A percentile compares a stretch with the other conserved stretches of the same genome.
These are phyloP conservation scores for Percopsis omiscomaycus DNA, from an alignment of 2,797 vertebrate species.

Conservation along the genomic window DNA sequence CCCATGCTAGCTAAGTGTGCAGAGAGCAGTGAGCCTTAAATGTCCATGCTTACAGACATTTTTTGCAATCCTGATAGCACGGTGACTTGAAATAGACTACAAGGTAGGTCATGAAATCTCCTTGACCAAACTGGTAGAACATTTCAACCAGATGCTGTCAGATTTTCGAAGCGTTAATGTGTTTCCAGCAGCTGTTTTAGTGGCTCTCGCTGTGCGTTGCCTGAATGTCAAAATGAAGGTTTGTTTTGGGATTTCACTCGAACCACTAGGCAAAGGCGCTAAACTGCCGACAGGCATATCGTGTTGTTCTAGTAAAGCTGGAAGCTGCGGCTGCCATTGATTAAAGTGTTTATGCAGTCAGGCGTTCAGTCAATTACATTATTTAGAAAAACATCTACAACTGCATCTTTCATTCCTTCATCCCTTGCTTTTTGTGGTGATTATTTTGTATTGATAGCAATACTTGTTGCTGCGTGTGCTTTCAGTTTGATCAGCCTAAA, in stretches of 20 bases:
- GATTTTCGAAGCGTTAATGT: conserved; percentile 45
- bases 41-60: conserved; percentile 2
- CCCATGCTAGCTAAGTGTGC: conserved; percentile 27
- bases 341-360: conserved; percentile 16
- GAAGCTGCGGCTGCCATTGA: conserved; percentile 1
- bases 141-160: conserved; percentile 38
- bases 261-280: conserved; percentile 2
- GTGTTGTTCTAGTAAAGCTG: neutral
- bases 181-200: conserved; percentile 12
- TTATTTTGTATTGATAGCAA: conserved; percentile 10
- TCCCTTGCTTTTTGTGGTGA: conserved; percentile 5
- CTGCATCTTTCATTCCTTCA: conserved; percentile 2
- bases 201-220: conserved; percentile 3
- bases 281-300: conserved; percentile 13
- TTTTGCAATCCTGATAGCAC: conserved; percentile 15
- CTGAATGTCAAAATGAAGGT: conserved; percentile 17
- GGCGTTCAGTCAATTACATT: conserved; percentile 10
- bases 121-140: conserved; percentile 36
- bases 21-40: conserved; percentile 5
- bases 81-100: conserved; percentile 1
- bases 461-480: conserved; percentile 1
- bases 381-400: conserved; percentile 1
- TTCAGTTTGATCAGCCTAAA: conserved; percentile 8
- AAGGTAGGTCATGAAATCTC: conserved; percentile 31
- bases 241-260: conserved; percentile 22